Evolutionary conservation across 2,113 vertebrate species (phyloP), one percentile per base, ranked within the genome.

Genomic region (Ardeotis arabs): DNA sequence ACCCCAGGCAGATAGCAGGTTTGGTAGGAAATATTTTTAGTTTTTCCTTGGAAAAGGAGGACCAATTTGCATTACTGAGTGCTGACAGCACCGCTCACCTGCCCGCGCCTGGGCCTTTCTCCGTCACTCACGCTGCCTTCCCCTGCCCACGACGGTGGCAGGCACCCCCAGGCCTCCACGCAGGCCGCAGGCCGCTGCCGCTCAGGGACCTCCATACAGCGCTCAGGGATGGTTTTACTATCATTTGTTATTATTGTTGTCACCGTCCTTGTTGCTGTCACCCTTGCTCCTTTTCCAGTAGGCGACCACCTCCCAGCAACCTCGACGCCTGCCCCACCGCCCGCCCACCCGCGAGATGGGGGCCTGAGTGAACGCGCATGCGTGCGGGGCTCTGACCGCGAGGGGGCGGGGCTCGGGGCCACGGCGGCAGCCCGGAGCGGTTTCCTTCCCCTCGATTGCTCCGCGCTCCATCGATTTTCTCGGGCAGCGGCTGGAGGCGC

Each of bases 271-370:
- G 45, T 10, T 17, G 6, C 7, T 14, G 8, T 7, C 28, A 33
- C 33, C 20, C 15, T n/a, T 4, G 33, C 17, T 12, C 44, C 58
- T 21, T 20, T 27, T 3, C 20, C 37, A 20, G 1, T 4, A 4
- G 0, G 4, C 1, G 0, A 35, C 7, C 29, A 13, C 0, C 1
- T 0, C n/a, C 18, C 2, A 0, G 0, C 3, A 1, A 5, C 1
- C 21, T 1, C 2, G 0, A 4, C 23, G 0, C 25, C 27, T 0
- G 1, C 2, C 5, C 2, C 24, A 2, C 31, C 5, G 2, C 10
- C 17, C 16, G 41, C 41, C 6, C 41, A 6, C 41, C 41, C 41
- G 9, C 3, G 4, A 17, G 33, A 8, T 4, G 53, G 25, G 8
- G 6, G 41, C 41, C 14, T 14, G 14, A 15, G 41, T 11, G 41